Percentiles rank a stretch among this genome's conserved stretches.
These are phyloP conservation scores for Sarcophaga subvicina DNA, from an alignment of 2,888 invertebrate genomes.

Conservation along the genomic window DNA sequence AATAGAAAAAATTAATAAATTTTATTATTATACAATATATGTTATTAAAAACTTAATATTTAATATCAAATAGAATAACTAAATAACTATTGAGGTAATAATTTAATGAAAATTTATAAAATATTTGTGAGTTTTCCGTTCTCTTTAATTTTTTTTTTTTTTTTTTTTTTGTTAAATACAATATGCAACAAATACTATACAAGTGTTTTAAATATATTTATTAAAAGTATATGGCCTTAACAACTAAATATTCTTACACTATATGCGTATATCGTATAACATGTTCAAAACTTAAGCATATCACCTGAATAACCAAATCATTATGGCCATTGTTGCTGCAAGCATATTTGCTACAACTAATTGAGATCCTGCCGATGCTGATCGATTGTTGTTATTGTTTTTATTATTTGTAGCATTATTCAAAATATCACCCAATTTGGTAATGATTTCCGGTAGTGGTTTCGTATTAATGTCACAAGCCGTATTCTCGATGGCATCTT, in stretches of 20 bases:
- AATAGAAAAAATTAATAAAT: not conserved
- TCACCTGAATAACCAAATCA: conserved; percentile 26
- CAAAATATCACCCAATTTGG: conserved; percentile 83
- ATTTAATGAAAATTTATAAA: not conserved
- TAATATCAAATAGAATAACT: not conserved
- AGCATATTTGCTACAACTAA: not conserved
- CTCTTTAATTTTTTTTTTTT: too few relatives aligned
- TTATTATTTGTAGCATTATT: conserved; percentile 78
- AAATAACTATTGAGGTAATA: not conserved
- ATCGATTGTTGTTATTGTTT: conserved; percentile 40
- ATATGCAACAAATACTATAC: conserved; percentile 38
- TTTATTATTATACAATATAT: not conserved
- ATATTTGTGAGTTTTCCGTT: not conserved
- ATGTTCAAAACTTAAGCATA: conserved; percentile 8
- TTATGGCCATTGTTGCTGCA: conserved; percentile 1
- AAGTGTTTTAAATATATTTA: conserved; percentile 42
- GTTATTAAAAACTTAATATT: not conserved
- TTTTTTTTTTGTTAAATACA: not conserved
- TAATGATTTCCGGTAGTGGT: conserved; percentile 83
- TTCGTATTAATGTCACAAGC: conserved; percentile 86
- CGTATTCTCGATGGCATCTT: conserved; percentile 88
- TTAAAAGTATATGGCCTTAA: conserved; percentile 32
- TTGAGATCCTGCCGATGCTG: conserved; percentile 16
- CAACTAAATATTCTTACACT: conserved; percentile 7
- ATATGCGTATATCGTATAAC: not conserved